Evolutionary conservation across 2,888 invertebrate species (phyloP), one percentile per base, ranked within the genome.

Genomic region (Achlya flavicornis): DNA sequence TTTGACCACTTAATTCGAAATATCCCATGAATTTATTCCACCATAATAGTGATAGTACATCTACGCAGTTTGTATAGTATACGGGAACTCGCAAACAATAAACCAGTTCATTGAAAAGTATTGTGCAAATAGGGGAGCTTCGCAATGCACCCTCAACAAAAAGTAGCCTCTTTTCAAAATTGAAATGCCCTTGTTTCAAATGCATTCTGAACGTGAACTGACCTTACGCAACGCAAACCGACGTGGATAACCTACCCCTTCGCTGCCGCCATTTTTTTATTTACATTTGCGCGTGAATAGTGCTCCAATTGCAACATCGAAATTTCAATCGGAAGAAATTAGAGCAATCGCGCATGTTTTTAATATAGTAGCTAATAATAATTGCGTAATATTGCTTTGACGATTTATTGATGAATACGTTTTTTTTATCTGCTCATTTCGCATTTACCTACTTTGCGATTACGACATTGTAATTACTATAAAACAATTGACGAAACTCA

Each of bases 21-120:
- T 53, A 19, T 10, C 7, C 19, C 19, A 6, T 19, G 77, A 77
- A 79, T 80, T 83, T 69, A 79, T 79, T 79, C 74, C 75, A 61
- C 68, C 72, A 78, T 72, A 72, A 77, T 66, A 71, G 64, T 73
- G n/a, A 19, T 43, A 43, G 43, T 26, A 62, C 58, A 16, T 10
- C 41, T 16, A 19, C 60, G 41, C 16, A 41, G 71, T 74, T 72
- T 74, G 78, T 41, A 41, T 41, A 41, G 41, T 69, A 26, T 26
- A 73, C 65, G 64, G 70, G 75, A 70, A 69, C 75, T 66, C 72
- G 82, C 86, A 86, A 89, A 90, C 91, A 91, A 88, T 88, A 78
- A 75, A 68, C 71, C 70, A 74, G 85, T 83, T 83, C 89, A 89
- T 91, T 90, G 88, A 87, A 89, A 87, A 90, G 90, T 88, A 89